A percentile compares a stretch with the other conserved stretches of the same genome.
Conservation (phyloP, 35 echinoderm and acorn worm species). For the Apostichopus japonicus region DNA sequence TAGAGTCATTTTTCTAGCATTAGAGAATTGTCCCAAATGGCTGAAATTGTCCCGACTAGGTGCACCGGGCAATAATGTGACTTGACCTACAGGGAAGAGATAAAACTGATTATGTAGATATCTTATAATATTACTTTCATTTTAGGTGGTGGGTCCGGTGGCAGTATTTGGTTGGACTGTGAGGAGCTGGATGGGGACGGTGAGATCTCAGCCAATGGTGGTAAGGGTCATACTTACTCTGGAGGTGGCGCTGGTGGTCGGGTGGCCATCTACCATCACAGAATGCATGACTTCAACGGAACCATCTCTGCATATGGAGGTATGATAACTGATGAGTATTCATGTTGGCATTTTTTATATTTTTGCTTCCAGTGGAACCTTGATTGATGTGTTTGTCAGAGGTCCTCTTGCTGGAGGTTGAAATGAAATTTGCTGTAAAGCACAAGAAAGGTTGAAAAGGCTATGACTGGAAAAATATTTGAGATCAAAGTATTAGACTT, state of each 20-base stretch:
- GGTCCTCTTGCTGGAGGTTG: too few species aligned
- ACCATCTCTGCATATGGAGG: conserved; percentile 81
- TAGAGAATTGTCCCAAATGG: too few species aligned
- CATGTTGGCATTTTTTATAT: neutral
- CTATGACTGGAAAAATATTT: too few species aligned
- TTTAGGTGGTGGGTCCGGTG: conserved; percentile 80
- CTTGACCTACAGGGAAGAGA: too few species aligned
- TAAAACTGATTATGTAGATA: neutral
- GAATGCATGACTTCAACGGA: conserved; percentile 83
- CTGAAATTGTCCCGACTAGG: too few species aligned
- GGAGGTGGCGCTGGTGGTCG: conserved; percentile 83
- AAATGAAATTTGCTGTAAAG: too few species aligned
- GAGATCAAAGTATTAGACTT: too few species aligned
- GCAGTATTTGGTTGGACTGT: conserved; percentile 85
- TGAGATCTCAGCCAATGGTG: conserved; percentile 67
- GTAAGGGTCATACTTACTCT: conserved; percentile 21
- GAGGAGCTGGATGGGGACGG: conserved; percentile 90
- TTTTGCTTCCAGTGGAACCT: too few species aligned
- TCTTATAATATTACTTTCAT: neutral
- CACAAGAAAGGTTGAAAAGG: too few species aligned
- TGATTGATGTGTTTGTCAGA: too few species aligned
- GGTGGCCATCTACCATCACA: conserved; percentile 76
- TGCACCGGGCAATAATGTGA: too few species aligned
- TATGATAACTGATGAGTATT: conserved; percentile 23
- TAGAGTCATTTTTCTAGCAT: too few species aligned